phyloP scores from a whole-genome alignment of 2,888 invertebrate species.

The Cheilosia pagana region DNA sequence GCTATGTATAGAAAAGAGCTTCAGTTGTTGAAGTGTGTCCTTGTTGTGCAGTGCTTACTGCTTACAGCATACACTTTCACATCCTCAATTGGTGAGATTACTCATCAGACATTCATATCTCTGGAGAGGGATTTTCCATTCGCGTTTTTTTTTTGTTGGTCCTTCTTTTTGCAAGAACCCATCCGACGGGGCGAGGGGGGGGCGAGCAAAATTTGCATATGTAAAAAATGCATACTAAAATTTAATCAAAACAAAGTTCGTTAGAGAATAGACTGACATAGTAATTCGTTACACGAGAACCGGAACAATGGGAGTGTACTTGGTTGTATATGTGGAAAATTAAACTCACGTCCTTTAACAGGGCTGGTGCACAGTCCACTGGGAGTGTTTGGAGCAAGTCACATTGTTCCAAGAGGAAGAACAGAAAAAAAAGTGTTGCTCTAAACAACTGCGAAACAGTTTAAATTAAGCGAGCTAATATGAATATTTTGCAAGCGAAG shows the following conservation, averaged over 20 bases:
- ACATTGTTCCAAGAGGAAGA: constrained; percentile 10
- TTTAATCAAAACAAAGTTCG: constrained; percentile 77
- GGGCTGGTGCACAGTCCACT: constrained; percentile 45
- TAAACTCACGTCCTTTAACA: constrained; percentile 43
- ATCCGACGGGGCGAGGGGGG: constrained; percentile 1
- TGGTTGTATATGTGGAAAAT: constrained; percentile 9
- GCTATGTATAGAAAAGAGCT: constrained; percentile 20
- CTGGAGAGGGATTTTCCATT: constrained; percentile 72
- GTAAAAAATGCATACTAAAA: constrained; percentile 76
- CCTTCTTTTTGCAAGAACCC: constrained; percentile 22
- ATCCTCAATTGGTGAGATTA: constrained; percentile 73
- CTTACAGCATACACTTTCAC: constrained; percentile 51
- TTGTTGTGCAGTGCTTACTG: constrained; percentile 60
- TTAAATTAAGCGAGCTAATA: constrained; percentile 58
- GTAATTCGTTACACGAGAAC: constrained; percentile 68
- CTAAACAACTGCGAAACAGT: constrained; percentile 64
- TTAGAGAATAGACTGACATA: constrained; percentile 76
- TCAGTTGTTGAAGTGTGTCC: constrained; percentile 67
- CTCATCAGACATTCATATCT: constrained; percentile 75
- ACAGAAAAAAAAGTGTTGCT: constrained; percentile 22
- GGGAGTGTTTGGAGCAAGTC: constrained; percentile 55
- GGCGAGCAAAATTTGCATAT: constrained; percentile 71
- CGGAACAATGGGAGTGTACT: constrained; percentile 17
- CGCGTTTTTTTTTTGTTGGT: constrained; percentile 43
- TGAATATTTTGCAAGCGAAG: constrained; percentile 36